Percentiles rank a stretch among this genome's conserved stretches.
Conservation (phyloP, 2,888 invertebrate species). For the Drosophila formosana region DNA sequence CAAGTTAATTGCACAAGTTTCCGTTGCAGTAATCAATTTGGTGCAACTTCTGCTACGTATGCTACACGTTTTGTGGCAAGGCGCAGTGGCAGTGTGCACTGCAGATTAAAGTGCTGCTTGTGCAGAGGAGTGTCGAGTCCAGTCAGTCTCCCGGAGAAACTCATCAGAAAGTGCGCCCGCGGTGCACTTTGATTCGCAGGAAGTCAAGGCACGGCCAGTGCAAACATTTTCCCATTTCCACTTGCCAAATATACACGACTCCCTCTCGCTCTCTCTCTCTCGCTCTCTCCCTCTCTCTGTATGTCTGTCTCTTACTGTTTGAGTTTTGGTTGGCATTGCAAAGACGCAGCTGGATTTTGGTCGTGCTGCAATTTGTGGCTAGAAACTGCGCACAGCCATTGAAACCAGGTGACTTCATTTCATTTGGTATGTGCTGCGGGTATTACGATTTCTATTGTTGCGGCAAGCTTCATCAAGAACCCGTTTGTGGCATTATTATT, state of each 20-base stretch:
- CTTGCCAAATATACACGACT: slow-evolving; percentile 33
- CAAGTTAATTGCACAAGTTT: slow-evolving; percentile 50
- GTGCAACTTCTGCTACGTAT: slow-evolving; percentile 30
- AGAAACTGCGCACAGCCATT: background rate
- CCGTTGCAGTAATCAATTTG: slow-evolving; percentile 58
- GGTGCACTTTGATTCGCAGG: slow-evolving; percentile 31
- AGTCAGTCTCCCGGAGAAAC: slow-evolving; percentile 22
- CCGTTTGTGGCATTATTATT: slow-evolving; percentile 14
- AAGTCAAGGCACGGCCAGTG: slow-evolving; percentile 18
- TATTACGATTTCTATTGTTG: slow-evolving; percentile 1
- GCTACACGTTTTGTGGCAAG: slow-evolving; percentile 17
- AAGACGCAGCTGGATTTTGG: slow-evolving; percentile 18
- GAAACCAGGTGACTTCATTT: slow-evolving; percentile 25
- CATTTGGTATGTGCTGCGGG: slow-evolving; percentile 5
- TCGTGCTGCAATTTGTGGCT: slow-evolving; percentile 1
- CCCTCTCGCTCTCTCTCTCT: background rate
- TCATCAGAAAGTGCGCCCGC: slow-evolving; percentile 36
- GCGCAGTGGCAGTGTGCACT: background rate
- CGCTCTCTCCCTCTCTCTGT: background rate
- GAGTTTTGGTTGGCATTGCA: slow-evolving; percentile 6
- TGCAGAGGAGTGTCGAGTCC: background rate
- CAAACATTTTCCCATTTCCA: slow-evolving; percentile 31
- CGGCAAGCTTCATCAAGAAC: slow-evolving; percentile 5
- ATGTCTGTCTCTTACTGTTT: slow-evolving; percentile 7
- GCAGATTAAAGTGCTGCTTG: background rate